Evolutionary conservation across 1,140 invertebrate genomes (phyloP).

Genomic region (Eumaeus atala): DNA sequence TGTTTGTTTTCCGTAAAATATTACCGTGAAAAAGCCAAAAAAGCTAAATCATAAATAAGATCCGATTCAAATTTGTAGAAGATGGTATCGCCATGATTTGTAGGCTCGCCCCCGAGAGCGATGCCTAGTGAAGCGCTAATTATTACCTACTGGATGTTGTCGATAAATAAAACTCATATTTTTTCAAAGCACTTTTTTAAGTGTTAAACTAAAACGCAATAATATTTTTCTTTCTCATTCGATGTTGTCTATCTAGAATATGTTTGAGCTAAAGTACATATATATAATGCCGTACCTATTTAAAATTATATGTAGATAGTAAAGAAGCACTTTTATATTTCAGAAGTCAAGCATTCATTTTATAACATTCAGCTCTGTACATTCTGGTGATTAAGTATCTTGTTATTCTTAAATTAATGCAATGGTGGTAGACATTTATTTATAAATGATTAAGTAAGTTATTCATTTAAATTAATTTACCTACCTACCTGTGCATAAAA

Average conservation of each 20-base stretch:
- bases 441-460: neutral
- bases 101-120: slow-evolving; percentile 68
- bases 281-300: too few species aligned
- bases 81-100: slow-evolving; percentile 75
- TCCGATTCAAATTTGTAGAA: slow-evolving; percentile 76
- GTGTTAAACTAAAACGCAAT: neutral
- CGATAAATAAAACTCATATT: slow-evolving; percentile 38
- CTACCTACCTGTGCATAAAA: neutral
- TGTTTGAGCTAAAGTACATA: too few species aligned
- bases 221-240: neutral
- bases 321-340: too few species aligned
- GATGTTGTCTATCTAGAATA: too few species aligned
- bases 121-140: slow-evolving; percentile 70
- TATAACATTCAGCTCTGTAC: too few species aligned
- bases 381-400: too few species aligned
- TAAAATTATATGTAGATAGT: too few species aligned
- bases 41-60: slow-evolving; percentile 70
- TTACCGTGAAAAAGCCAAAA: slow-evolving; percentile 69
- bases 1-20: slow-evolving; percentile 68
- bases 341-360: too few species aligned
- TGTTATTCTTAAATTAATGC: too few species aligned
- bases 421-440: too few species aligned
- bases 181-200: neutral
- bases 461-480: too few species aligned
- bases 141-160: slow-evolving; percentile 42